Evolutionary conservation across 1,140 invertebrate species (phyloP).

Genomic region (Musca domestica): DNA sequence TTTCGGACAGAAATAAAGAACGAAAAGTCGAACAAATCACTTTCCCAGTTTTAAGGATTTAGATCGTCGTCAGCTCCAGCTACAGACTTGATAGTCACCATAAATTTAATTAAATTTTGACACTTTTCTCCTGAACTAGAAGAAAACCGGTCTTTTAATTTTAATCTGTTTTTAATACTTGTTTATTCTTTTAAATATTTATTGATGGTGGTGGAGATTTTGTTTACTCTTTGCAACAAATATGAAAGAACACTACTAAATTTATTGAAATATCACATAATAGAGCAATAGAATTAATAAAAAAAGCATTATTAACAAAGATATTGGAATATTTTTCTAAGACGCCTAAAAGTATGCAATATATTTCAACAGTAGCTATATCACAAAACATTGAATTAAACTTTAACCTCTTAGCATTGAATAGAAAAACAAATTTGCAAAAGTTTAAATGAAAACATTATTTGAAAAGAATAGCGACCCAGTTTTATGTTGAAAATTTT

Average conservation of each 20-base stretch:
- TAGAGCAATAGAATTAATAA: too few species aligned
- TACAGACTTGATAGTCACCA: too few species aligned
- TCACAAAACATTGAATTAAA: neutral
- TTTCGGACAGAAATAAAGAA: too few species aligned
- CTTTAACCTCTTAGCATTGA: neutral
- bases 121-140: too few species aligned
- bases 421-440: neutral
- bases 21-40: too few species aligned
- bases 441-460: neutral
- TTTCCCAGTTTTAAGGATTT: too few species aligned
- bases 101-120: too few species aligned
- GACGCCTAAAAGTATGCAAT: constrained; percentile 4
- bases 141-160: too few species aligned
- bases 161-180: too few species aligned
- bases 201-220: neutral
- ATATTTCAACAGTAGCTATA: neutral
- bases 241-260: neutral
- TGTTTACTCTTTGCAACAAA: neutral
- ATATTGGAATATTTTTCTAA: neutral
- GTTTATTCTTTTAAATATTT: neutral
- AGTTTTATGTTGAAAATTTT: neutral
- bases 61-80: too few species aligned
- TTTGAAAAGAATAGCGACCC: neutral
- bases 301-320: neutral
- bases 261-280: neutral